These are phyloP conservation scores for Mustela erminea DNA, from an alignment of 2,797 vertebrate species.

Conservation along the genomic window DNA sequence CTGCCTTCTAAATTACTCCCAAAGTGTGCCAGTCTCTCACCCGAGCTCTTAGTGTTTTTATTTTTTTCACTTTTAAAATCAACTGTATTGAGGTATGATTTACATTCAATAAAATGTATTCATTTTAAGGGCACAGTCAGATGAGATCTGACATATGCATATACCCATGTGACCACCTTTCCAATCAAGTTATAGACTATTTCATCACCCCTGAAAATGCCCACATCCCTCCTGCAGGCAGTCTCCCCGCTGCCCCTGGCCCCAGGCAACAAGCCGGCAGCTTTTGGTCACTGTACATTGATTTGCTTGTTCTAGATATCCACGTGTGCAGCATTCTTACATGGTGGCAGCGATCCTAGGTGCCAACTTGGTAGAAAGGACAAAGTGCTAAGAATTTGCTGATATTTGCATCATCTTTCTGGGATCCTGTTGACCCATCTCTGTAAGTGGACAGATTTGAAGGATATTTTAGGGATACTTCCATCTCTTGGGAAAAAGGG, in stretches of 20 bases:
- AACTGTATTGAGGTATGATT: neutral
- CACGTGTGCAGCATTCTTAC: neutral
- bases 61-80: conserved; percentile 29
- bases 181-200: neutral
- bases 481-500: neutral
- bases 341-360: neutral
- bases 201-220: neutral
- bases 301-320: neutral
- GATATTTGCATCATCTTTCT: neutral
- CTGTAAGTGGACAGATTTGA: neutral
- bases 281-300: neutral
- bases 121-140: neutral
- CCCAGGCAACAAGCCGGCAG: neutral
- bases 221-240: neutral
- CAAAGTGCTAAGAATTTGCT: neutral
- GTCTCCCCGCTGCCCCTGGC: neutral
- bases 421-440: neutral
- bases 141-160: neutral
- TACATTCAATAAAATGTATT: conserved; percentile 21
- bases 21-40: neutral
- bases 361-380: neutral
- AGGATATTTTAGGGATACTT: neutral
- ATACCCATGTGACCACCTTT: neutral
- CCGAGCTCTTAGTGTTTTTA: neutral
- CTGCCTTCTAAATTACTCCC: neutral